Conservation (phyloP, 2,888 invertebrate species). For the Pachliopta kotzebuea region DNA sequence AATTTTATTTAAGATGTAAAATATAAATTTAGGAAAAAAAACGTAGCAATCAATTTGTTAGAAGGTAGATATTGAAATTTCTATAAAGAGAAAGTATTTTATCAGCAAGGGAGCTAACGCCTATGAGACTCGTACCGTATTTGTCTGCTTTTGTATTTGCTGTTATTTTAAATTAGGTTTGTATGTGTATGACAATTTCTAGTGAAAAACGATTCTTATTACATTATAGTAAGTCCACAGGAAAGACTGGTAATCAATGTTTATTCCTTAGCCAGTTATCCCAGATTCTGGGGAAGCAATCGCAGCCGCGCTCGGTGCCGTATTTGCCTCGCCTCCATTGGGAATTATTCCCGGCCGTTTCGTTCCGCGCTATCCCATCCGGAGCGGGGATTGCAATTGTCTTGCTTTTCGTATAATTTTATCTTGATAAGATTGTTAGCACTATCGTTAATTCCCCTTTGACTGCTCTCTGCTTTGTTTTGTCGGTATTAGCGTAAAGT, state of each 20-base stretch:
- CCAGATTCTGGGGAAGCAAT: constrained; percentile 39
- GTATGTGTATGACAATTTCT: not conserved
- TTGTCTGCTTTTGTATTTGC: too few relatives aligned
- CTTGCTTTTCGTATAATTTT: constrained; percentile 31
- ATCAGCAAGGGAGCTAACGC: too few relatives aligned
- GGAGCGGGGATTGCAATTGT: constrained; percentile 29
- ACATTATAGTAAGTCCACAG: constrained; percentile 17
- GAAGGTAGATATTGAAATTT: too few relatives aligned
- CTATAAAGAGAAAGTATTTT: too few relatives aligned
- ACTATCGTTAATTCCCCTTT: constrained; percentile 31
- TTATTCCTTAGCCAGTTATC: constrained; percentile 29
- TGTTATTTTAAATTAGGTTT: not conserved
- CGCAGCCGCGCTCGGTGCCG: constrained; percentile 39
- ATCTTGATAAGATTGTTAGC: constrained; percentile 31
- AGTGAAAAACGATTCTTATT: not conserved
- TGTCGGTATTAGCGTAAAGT: constrained; percentile 18
- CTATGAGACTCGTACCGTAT: too few relatives aligned
- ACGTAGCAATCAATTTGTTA: too few relatives aligned
- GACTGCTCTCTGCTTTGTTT: constrained; percentile 28
- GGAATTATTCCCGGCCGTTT: constrained; percentile 48
- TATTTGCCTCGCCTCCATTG: constrained; percentile 44
- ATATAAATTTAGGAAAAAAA: too few relatives aligned
- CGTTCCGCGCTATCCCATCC: constrained; percentile 34
- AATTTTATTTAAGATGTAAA: too few relatives aligned
- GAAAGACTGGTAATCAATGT: constrained; percentile 23